Conservation (phyloP, 53 echinoderm and acorn worm species). For the Holothuria scabra region DNA sequence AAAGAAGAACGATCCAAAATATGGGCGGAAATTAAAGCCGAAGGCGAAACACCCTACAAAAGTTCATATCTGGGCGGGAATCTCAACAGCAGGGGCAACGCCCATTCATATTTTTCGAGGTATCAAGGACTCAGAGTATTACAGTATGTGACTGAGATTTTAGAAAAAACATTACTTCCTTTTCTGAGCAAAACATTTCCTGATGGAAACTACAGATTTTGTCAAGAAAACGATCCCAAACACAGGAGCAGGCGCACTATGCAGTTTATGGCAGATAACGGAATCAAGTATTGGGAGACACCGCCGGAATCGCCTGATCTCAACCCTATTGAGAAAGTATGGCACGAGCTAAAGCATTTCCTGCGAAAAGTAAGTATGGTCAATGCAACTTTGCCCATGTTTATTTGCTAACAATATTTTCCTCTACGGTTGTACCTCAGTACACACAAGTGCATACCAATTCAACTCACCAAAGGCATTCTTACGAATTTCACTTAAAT, state of each 20-base stretch:
- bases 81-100: conserved; percentile 47
- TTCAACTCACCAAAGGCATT: too few relatives aligned
- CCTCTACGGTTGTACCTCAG: too few relatives aligned
- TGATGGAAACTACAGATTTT: conserved; percentile 29
- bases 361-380: conserved; percentile 21
- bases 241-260: conserved; percentile 11
- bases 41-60: conserved; percentile 42
- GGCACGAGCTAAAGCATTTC: conserved; percentile 32
- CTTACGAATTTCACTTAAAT: too few relatives aligned
- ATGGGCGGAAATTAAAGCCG: conserved; percentile 6
- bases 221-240: conserved; percentile 54
- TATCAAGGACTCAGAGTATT: conserved; percentile 30
- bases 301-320: conserved; percentile 47
- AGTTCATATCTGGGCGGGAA: conserved; percentile 51
- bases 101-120: conserved; percentile 30
- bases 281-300: conserved; percentile 29
- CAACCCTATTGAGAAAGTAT: conserved; percentile 49
- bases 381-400: not conserved
- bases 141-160: conserved; percentile 23
- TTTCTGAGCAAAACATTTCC: conserved; percentile 18
- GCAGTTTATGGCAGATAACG: conserved; percentile 10
- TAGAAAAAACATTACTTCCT: conserved; percentile 11
- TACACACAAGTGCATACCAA: too few relatives aligned
- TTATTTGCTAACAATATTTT: too few relatives aligned
- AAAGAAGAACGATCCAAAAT: not conserved